Conservation (phyloP, 2,888 invertebrate species). For the Rhagonycha fulva region DNA sequence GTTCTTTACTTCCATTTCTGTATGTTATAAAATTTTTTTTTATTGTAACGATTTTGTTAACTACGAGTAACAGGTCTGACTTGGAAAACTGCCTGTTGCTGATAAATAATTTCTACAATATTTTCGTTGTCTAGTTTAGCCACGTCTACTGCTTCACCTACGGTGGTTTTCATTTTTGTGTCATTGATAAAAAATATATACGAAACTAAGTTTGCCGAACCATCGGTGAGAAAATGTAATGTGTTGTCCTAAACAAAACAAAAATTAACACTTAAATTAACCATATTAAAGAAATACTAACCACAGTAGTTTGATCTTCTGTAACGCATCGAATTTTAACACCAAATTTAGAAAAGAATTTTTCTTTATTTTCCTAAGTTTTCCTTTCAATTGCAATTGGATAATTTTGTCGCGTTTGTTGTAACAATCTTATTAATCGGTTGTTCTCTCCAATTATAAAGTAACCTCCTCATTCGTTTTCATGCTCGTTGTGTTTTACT, state of each 20-base stretch:
- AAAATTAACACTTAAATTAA: conserved; percentile 53
- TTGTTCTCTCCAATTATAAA: conserved; percentile 96
- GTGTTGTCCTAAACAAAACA: conserved; percentile 76
- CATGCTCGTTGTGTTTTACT: conserved; percentile 84
- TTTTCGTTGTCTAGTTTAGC: conserved; percentile 75
- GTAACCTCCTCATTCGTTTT: conserved; percentile 97
- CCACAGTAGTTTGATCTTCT: too few species aligned
- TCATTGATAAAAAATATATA: conserved; percentile 91
- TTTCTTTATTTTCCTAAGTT: conserved; percentile 83
- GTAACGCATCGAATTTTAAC: too few species aligned
- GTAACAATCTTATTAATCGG: conserved; percentile 81
- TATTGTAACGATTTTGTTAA: too few species aligned
- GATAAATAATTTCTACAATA: conserved; percentile 90
- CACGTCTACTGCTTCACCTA: conserved; percentile 73
- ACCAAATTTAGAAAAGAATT: conserved; percentile 86
- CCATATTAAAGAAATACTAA: too few species aligned
- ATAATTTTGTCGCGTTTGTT: conserved; percentile 81
- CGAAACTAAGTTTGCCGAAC: conserved; percentile 80
- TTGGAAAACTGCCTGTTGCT: conserved; percentile 95
- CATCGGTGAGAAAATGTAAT: conserved; percentile 91
- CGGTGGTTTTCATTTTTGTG: conserved; percentile 76
- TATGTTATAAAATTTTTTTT: too few species aligned
- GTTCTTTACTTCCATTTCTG: too few species aligned
- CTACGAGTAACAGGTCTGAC: conserved; percentile 87
- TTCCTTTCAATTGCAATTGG: conserved; percentile 82